phyloP scores from a whole-genome alignment of 2,888 invertebrate species.

The Cremastinae sp. region DNA sequence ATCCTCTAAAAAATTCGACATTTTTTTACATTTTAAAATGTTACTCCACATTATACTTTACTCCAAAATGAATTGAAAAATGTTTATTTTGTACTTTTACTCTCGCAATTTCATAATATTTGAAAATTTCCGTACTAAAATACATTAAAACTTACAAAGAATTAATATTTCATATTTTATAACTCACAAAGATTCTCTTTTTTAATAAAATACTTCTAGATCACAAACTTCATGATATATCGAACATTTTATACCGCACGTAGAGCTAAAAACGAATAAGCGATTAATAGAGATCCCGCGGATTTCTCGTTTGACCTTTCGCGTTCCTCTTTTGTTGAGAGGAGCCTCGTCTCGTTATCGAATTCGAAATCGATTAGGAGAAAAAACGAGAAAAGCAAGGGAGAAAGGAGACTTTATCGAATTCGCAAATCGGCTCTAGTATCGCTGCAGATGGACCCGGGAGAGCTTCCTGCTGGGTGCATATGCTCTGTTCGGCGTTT shows the following conservation, averaged over 20 bases:
- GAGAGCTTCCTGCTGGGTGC: constrained; percentile 74
- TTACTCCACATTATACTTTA: too few relatives aligned
- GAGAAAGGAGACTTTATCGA: constrained; percentile 66
- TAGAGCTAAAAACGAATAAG: constrained; percentile 28
- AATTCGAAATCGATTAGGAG: constrained; percentile 72
- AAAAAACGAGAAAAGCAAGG: constrained; percentile 24
- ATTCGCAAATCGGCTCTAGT: constrained; percentile 63
- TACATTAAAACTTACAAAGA: too few relatives aligned
- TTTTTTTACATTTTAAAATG: too few relatives aligned
- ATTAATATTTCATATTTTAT: too few relatives aligned
- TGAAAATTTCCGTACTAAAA: too few relatives aligned
- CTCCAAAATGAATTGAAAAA: too few relatives aligned
- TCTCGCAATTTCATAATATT: too few relatives aligned
- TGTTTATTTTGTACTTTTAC: too few relatives aligned
- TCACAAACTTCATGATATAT: background rate
- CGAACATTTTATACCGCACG: constrained; percentile 28
- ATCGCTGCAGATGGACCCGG: constrained; percentile 73
- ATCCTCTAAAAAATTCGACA: too few relatives aligned
- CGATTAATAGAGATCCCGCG: constrained; percentile 32
- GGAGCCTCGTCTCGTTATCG: constrained; percentile 64
- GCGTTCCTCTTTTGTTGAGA: constrained; percentile 25
- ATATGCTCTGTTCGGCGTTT: constrained; percentile 69
- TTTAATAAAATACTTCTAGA: background rate
- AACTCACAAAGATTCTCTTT: too few relatives aligned
- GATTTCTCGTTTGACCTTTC: constrained; percentile 41